Evolutionary conservation across 2,797 vertebrate species (phyloP).

Genomic region (Takifugu rubripes): DNA sequence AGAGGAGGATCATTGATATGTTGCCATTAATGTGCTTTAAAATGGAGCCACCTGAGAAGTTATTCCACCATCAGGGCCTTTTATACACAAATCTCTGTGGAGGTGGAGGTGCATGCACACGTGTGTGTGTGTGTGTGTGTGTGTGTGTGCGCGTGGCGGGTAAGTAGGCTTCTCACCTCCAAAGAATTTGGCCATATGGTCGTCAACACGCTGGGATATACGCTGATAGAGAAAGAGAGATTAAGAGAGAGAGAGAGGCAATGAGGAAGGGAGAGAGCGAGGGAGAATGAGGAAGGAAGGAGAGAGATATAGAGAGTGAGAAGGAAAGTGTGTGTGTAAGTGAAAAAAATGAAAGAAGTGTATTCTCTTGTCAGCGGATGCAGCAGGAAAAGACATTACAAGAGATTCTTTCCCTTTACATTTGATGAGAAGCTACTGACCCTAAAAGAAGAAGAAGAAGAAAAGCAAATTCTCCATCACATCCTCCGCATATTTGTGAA

Average conservation of each 20-base stretch:
- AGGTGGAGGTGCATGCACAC: constrained; percentile 32
- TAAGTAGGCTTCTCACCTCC: constrained; percentile 69
- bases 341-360: constrained; percentile 46
- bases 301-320: constrained; percentile 27
- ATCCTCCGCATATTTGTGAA: constrained; percentile 60
- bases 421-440: constrained; percentile 60
- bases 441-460: constrained; percentile 30
- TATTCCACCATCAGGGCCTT: constrained; percentile 68
- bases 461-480: constrained; percentile 36
- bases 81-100: constrained; percentile 52
- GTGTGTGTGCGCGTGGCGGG: constrained; percentile 21
- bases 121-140: constrained; percentile 17
- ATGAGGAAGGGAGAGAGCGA: constrained; percentile 41
- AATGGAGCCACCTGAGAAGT: constrained; percentile 69
- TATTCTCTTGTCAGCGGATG: constrained; percentile 57
- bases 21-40: constrained; percentile 70
- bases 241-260: constrained; percentile 33
- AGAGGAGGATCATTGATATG: constrained; percentile 60
- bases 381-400: constrained; percentile 34
- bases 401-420: constrained; percentile 39
- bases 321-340: constrained; percentile 35
- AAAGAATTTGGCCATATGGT: constrained; percentile 79
- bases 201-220: constrained; percentile 59
- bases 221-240: constrained; percentile 37
- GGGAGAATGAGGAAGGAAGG: constrained; percentile 11